Conservation (phyloP, 2,888 invertebrate species). For the Axea sp. region DNA sequence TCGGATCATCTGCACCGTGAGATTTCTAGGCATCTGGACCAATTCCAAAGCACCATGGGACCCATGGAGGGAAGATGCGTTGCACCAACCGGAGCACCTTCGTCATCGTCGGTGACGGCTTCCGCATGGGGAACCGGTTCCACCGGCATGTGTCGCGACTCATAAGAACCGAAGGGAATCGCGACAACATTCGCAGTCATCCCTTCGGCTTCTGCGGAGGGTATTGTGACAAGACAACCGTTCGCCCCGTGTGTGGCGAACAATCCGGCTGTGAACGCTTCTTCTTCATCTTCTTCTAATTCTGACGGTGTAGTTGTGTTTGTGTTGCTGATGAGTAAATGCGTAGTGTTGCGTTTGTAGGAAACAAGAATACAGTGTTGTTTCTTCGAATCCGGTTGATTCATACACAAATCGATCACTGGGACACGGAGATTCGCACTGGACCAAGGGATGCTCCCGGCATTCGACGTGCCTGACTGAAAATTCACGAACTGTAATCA, state of each 20-base stretch:
- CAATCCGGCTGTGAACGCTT: constrained; percentile 63
- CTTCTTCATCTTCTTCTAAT: constrained; percentile 19
- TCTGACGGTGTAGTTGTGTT: constrained; percentile 33
- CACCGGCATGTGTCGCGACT: constrained; percentile 24
- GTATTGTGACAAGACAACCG: constrained; percentile 39
- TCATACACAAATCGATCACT: constrained; percentile 19
- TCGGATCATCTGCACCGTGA: constrained; percentile 86
- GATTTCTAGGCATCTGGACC: constrained; percentile 84
- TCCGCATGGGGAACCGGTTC: constrained; percentile 32
- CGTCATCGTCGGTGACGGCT: constrained; percentile 30
- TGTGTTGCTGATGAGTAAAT: constrained; percentile 33
- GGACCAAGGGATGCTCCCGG: constrained; percentile 10
- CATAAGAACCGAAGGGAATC: constrained; percentile 4
- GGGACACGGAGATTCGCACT: constrained; percentile 10
- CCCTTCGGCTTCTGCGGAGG: constrained; percentile 9
- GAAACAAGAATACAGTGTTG: too few relatives aligned
- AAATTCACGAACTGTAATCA: neutral
- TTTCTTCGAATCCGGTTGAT: constrained; percentile 12
- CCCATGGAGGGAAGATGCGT: constrained; percentile 74
- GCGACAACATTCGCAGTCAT: neutral
- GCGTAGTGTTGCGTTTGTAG: constrained; percentile 9
- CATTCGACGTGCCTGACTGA: constrained; percentile 33
- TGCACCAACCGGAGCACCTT: constrained; percentile 39
- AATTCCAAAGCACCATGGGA: constrained; percentile 80
- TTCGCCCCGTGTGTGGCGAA: constrained; percentile 29